Evolutionary conservation across 2,888 invertebrate species (phyloP).

Genomic region (Thereva unica): DNA sequence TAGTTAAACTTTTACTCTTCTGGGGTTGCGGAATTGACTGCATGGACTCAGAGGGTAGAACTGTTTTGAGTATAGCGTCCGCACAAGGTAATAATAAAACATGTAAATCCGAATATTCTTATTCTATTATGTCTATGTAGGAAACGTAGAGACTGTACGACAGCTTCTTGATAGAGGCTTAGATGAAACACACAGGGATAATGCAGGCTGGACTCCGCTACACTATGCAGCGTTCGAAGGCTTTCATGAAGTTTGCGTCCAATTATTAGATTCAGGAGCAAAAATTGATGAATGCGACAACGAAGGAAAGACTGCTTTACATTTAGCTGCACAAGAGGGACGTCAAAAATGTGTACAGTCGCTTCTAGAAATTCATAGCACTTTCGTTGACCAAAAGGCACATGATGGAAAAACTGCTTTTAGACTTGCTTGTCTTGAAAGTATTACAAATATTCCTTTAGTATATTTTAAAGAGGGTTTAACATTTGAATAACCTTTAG

Average conservation of each 20-base stretch:
- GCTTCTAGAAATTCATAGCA: slow-evolving; percentile 73
- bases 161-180: slow-evolving; percentile 85
- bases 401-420: slow-evolving; percentile 90
- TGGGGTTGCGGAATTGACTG: slow-evolving; percentile 96
- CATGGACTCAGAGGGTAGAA: slow-evolving; percentile 92
- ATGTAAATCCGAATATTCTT: slow-evolving; percentile 2
- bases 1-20: slow-evolving; percentile 84
- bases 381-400: slow-evolving; percentile 81
- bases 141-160: slow-evolving; percentile 84
- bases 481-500: slow-evolving; percentile 75
- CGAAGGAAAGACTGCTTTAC: slow-evolving; percentile 85
- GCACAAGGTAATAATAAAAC: slow-evolving; percentile 67
- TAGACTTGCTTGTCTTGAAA: slow-evolving; percentile 61
- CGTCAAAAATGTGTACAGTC: slow-evolving; percentile 66
- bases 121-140: slow-evolving; percentile 48
- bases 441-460: slow-evolving; percentile 22
- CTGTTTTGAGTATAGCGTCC: slow-evolving; percentile 82
- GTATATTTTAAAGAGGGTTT: neutral
- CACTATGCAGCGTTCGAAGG: slow-evolving; percentile 96
- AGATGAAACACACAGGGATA: slow-evolving; percentile 87
- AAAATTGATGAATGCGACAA: slow-evolving; percentile 88
- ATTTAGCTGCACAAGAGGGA: slow-evolving; percentile 88
- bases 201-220: slow-evolving; percentile 95
- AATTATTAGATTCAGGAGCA: slow-evolving; percentile 79
- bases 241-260: slow-evolving; percentile 57